phyloP scores from a whole-genome alignment of 2,797 vertebrate species.

The Garrulus glandarius region DNA sequence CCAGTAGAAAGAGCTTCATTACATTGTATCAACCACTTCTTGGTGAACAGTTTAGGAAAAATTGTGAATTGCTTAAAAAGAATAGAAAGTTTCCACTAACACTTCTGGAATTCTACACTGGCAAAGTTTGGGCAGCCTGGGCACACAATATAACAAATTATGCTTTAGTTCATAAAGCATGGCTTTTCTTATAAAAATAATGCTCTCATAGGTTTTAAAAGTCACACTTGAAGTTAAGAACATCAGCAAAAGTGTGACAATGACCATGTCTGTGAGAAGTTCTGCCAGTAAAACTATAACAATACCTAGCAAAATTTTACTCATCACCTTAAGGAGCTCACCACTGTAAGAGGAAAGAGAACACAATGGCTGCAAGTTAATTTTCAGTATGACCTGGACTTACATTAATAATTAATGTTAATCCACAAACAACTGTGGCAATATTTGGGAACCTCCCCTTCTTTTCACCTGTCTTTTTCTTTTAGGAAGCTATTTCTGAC shows the following conservation, averaged over 20 bases:
- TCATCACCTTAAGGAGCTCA: background rate
- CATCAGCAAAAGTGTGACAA: background rate
- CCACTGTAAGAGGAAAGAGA: background rate
- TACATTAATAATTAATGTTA: background rate
- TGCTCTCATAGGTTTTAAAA: background rate
- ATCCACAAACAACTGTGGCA: background rate
- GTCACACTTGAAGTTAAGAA: background rate
- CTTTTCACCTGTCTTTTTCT: rapidly evolving
- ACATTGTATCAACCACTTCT: background rate
- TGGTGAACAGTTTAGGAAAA: background rate
- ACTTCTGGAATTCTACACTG: background rate
- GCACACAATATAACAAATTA: background rate
- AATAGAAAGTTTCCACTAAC: background rate
- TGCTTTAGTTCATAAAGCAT: background rate
- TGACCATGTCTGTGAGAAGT: background rate
- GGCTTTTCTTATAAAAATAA: background rate
- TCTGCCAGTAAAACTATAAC: background rate
- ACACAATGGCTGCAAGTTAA: background rate
- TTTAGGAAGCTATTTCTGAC: background rate
- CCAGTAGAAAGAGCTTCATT: background rate
- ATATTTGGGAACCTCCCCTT: background rate
- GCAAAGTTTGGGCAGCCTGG: background rate
- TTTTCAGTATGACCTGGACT: background rate
- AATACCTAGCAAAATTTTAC: background rate
- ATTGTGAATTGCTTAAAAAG: background rate